Evolutionary conservation across 2,113 vertebrate species (phyloP).

Genomic region (Gambusia holbrooki): DNA sequence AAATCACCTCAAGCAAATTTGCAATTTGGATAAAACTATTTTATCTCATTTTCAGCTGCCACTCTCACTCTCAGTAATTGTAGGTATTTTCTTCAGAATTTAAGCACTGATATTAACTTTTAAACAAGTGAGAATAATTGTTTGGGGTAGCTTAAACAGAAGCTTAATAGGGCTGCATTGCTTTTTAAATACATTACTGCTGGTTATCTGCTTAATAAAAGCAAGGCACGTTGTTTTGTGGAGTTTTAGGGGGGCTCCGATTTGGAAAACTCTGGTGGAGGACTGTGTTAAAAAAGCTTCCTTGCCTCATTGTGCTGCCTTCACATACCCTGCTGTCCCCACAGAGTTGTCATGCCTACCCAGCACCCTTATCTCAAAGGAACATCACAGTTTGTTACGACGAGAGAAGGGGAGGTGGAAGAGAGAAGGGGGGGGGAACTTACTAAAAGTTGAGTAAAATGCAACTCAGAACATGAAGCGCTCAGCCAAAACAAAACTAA

Average conservation of each 20-base stretch:
- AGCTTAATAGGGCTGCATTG: conserved; percentile 18
- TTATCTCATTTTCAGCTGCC: neutral
- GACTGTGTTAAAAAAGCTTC: conserved; percentile 71
- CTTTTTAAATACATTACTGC: conserved; percentile 5
- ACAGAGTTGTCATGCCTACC: conserved; percentile 80
- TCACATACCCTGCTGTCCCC: conserved; percentile 79
- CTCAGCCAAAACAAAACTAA: conserved; percentile 51
- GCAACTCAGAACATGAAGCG: conserved; percentile 42
- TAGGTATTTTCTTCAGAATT: neutral
- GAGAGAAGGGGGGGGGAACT: neutral
- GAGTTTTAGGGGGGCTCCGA: conserved; percentile 41
- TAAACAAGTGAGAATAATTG: neutral
- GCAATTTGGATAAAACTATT: neutral
- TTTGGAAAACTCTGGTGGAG: conserved; percentile 57
- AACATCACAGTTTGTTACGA: conserved; percentile 78
- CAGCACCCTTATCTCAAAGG: conserved; percentile 81
- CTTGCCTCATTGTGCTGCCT: conserved; percentile 77
- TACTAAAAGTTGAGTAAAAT: conserved; percentile 67
- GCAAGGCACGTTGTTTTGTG: conserved; percentile 46
- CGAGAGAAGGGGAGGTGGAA: conserved; percentile 6
- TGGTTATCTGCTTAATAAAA: conserved; percentile 69
- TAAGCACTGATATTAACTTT: neutral
- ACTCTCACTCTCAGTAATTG: too few relatives aligned
- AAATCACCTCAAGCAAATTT: neutral
- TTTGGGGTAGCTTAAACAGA: neutral